These are phyloP conservation scores for Oxyruncus cristatus DNA, from an alignment of 2,113 vertebrate genomes.

Conservation along the genomic window DNA sequence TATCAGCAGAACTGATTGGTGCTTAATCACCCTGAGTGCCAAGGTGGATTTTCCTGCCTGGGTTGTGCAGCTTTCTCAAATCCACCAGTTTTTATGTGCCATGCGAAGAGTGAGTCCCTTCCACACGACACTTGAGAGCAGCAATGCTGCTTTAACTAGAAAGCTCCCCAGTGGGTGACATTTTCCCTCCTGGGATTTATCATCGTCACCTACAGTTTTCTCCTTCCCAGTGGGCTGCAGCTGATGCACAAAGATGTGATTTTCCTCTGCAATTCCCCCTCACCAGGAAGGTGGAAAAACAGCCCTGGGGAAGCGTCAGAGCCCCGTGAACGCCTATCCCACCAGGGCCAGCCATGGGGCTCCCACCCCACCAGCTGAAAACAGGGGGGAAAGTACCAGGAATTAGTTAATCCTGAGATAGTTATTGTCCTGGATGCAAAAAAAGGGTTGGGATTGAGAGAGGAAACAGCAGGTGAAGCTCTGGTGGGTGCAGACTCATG, in stretches of 20 bases:
- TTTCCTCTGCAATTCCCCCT: not conserved
- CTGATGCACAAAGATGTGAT: not conserved
- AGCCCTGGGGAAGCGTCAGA: rapidly evolving
- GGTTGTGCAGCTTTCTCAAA: not conserved
- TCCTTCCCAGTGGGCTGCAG: not conserved
- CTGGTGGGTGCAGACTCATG: not conserved
- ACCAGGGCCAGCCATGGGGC: rapidly evolving
- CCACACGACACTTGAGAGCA: rapidly evolving
- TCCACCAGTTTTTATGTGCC: not conserved
- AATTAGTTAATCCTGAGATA: rapidly evolving
- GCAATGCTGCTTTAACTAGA: not conserved
- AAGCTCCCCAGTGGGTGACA: not conserved
- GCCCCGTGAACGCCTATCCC: not conserved
- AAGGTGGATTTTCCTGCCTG: not conserved
- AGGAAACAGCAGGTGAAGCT: no score
- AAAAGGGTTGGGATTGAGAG: not conserved
- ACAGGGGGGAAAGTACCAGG: not conserved
- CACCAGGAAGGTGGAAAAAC: not conserved
- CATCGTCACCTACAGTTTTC: not conserved
- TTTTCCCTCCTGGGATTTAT: not conserved
- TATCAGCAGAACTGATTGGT: not conserved
- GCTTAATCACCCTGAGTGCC: not conserved
- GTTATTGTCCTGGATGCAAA: rapidly evolving
- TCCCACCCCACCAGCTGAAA: rapidly evolving
- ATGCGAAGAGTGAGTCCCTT: not conserved